phyloP scores from a whole-genome alignment of 30 jellyfish, hydroid and myxozoan species.

The Turritopsis rubra region DNA sequence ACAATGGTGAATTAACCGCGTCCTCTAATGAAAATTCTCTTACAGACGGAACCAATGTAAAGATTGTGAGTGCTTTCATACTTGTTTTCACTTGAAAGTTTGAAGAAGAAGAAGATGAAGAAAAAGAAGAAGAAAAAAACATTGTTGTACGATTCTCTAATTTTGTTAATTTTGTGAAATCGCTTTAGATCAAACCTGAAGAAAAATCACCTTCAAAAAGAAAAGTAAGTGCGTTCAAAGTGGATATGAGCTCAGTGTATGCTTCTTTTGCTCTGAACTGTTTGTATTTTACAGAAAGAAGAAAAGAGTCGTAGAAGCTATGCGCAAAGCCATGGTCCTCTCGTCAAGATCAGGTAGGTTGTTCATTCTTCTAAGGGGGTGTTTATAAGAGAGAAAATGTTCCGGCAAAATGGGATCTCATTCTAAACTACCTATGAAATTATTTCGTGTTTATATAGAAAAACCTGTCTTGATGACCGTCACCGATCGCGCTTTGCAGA shows the following conservation, averaged over 20 bases:
- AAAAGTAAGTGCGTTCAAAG: background rate
- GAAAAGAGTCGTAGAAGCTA: conserved; percentile 46
- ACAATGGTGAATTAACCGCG: background rate
- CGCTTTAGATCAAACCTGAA: conserved; percentile 33
- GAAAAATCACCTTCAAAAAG: conserved; percentile 4
- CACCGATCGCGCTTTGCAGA: too few relatives aligned
- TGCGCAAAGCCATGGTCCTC: conserved; percentile 70
- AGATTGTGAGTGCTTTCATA: background rate
- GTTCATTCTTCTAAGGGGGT: too few relatives aligned
- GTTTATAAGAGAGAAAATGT: too few relatives aligned
- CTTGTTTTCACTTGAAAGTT: background rate
- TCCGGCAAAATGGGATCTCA: too few relatives aligned
- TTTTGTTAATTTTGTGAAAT: too few relatives aligned
- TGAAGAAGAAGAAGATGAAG: background rate
- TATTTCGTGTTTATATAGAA: too few relatives aligned
- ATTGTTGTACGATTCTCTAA: too few relatives aligned
- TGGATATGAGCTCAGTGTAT: background rate
- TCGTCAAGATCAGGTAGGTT: conserved; percentile 70
- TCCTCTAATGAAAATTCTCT: conserved; percentile 20
- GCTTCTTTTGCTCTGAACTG: background rate
- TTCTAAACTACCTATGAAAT: too few relatives aligned
- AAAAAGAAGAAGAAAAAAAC: too few relatives aligned
- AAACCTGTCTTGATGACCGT: too few relatives aligned
- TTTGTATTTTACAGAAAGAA: conserved; percentile 34
- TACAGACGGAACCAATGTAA: conserved; percentile 1